phyloP scores from a whole-genome alignment of 2,888 invertebrate genomes.

The Branchipolynoe longqiensis region DNA sequence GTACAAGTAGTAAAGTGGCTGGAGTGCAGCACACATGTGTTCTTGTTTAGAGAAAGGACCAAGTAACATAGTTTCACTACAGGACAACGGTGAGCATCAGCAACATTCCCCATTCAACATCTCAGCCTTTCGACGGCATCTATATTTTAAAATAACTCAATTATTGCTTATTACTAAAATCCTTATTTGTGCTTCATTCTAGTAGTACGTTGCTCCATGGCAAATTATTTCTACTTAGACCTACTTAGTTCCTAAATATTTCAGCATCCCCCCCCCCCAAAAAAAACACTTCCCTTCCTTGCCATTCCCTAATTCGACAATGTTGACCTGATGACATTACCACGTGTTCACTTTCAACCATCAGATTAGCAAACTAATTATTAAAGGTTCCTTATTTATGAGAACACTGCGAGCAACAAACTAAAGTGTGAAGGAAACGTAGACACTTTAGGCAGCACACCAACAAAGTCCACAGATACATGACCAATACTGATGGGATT shows the following conservation, averaged over 20 bases:
- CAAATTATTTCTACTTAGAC: not conserved
- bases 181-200: not conserved
- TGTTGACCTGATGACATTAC: no score
- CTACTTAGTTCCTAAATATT: no score
- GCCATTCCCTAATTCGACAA: no score
- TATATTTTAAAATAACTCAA: no score
- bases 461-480: not conserved
- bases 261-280: no score
- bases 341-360: no score
- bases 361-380: not conserved
- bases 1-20: not conserved
- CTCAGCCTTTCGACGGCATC: not conserved
- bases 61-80: not conserved
- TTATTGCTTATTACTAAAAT: constrained; percentile 47
- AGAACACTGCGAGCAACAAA: constrained; percentile 35
- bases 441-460: constrained; percentile 29
- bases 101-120: no score
- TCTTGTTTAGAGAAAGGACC: not conserved
- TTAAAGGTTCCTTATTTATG: constrained; percentile 19
- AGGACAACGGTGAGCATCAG: constrained; percentile 1
- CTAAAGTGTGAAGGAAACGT: not conserved
- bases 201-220: not conserved
- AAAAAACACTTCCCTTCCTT: no score
- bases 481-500: constrained; percentile 15
- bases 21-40: not conserved